These are phyloP conservation scores for Prionailurus bengalensis DNA, from an alignment of 2,113 vertebrate species.

Conservation along the genomic window DNA sequence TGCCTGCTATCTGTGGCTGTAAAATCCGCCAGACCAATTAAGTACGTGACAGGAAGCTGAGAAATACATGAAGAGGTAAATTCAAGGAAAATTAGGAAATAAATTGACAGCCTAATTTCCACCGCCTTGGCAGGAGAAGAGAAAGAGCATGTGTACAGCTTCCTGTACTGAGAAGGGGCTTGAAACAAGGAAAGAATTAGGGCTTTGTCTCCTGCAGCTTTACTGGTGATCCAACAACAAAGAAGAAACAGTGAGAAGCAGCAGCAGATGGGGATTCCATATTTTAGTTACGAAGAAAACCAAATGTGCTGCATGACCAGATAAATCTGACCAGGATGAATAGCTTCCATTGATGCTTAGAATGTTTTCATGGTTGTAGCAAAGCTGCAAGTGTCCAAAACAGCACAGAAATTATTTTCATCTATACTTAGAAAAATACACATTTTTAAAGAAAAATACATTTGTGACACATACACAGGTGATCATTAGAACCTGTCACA, in stretches of 20 bases:
- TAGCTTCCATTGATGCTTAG: not conserved
- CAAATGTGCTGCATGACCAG: not conserved
- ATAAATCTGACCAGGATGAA: not conserved
- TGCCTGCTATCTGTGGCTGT: not conserved
- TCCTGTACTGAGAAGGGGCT: not conserved
- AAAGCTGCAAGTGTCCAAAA: not conserved
- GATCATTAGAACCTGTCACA: not conserved
- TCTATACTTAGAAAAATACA: not conserved
- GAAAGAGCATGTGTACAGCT: not conserved
- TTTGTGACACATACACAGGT: not conserved
- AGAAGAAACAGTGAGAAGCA: not conserved
- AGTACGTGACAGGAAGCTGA: conserved; percentile 26
- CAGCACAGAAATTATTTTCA: not conserved
- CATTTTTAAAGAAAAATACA: not conserved
- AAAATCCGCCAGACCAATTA: conserved; percentile 42
- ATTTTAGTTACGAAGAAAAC: not conserved
- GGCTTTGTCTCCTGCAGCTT: not conserved
- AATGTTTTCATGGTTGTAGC: not conserved
- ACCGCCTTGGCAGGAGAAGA: not conserved
- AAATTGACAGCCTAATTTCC: not conserved
- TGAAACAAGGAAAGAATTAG: not conserved
- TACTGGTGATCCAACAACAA: conserved; percentile 1
- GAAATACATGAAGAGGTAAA: conserved; percentile 39
- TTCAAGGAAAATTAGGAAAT: conserved; percentile 24
- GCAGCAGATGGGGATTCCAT: not conserved